These are phyloP conservation scores for Cromileptes altivelis DNA, from an alignment of 2,113 vertebrate genomes.

Conservation along the genomic window DNA sequence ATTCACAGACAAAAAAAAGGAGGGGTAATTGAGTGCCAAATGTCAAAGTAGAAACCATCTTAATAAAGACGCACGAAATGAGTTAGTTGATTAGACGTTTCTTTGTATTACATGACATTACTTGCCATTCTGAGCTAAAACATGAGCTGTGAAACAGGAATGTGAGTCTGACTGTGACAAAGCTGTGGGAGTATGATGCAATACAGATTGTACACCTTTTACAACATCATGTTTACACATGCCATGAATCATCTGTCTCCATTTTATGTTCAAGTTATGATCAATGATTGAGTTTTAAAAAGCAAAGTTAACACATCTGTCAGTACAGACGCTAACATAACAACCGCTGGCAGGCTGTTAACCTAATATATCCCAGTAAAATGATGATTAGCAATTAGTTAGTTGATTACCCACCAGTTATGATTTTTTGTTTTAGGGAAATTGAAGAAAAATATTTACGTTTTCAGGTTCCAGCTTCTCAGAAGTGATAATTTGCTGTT, in stretches of 20 bases:
- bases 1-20: neutral
- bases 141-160: constrained; percentile 59
- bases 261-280: constrained; percentile 1
- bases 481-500: neutral
- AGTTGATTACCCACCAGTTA: neutral
- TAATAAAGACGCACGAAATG: neutral
- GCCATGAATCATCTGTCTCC: neutral
- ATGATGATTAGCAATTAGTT: neutral
- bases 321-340: too few relatives aligned
- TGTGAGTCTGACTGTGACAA: constrained; percentile 32
- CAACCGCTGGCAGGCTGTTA: neutral
- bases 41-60: neutral
- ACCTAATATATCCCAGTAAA: neutral
- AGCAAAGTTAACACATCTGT: too few relatives aligned
- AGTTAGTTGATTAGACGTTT: neutral
- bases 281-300: neutral
- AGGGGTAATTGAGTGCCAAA: neutral
- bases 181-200: constrained; percentile 31
- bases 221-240: neutral
- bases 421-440: neutral
- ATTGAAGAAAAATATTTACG: too few relatives aligned
- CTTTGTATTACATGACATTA: constrained; percentile 38
- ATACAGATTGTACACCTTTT: neutral
- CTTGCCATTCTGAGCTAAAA: constrained; percentile 35
- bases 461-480: too few relatives aligned